Percentiles rank a stretch among this genome's conserved stretches.
phyloP scores from a whole-genome alignment of 2,797 vertebrate species.

The Erpetoichthys calabaricus region DNA sequence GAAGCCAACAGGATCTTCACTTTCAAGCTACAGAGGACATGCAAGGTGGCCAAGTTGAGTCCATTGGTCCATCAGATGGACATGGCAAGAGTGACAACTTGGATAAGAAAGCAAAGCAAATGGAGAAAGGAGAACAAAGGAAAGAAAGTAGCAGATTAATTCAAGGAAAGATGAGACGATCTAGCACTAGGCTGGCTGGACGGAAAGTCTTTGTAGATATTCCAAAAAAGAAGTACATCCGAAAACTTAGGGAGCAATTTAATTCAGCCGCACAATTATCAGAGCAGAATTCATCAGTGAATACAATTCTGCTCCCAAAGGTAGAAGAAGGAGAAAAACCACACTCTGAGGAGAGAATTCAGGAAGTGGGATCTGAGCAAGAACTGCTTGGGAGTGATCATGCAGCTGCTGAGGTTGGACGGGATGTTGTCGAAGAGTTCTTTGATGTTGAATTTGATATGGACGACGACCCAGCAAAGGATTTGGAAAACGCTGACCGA shows the following conservation, averaged over 20 bases:
- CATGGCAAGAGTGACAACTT: neutral
- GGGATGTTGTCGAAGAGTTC: conserved; percentile 13
- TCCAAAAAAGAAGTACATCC: conserved; percentile 52
- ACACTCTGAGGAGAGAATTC: conserved; percentile 1
- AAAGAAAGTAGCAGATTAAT: conserved; percentile 34
- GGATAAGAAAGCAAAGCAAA: conserved; percentile 19
- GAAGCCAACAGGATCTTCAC: too few species aligned
- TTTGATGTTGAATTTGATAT: conserved; percentile 10
- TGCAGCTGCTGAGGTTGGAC: conserved; percentile 10
- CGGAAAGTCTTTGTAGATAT: conserved; percentile 59
- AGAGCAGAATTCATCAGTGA: conserved; percentile 1
- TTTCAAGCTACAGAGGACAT: too few species aligned
- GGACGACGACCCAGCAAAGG: conserved; percentile 26
- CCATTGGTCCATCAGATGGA: too few species aligned
- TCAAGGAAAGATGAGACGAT: conserved; percentile 42
- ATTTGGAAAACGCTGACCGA: conserved; percentile 22
- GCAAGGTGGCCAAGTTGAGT: too few species aligned
- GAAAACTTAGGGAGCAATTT: conserved; percentile 43
- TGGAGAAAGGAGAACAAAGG: conserved; percentile 36
- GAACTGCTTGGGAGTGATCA: neutral
- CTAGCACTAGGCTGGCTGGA: conserved; percentile 50
- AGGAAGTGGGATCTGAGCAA: neutral
- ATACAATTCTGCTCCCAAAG: neutral
- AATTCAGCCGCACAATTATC: conserved; percentile 18
- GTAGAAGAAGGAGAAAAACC: neutral